These are phyloP conservation scores for Astreopora myriophthalma DNA, from an alignment of 64 coral and sea anemone genomes.

Conservation along the genomic window DNA sequence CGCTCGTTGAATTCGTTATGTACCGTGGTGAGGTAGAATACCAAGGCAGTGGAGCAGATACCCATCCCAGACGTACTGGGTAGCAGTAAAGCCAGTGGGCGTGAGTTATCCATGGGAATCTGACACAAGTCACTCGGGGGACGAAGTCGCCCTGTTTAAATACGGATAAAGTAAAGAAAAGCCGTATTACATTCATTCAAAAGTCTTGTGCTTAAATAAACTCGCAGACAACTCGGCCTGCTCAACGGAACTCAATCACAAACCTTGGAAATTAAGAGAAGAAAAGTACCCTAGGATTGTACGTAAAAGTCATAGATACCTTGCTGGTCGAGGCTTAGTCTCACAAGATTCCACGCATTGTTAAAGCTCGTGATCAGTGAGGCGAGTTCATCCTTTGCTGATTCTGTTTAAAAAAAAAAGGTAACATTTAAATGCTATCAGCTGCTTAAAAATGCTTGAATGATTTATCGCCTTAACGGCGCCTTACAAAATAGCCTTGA, in stretches of 20 bases:
- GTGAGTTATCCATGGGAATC: slow-evolving; percentile 33
- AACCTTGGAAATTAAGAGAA: no score
- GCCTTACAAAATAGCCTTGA: no score
- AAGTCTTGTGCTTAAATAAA: not conserved
- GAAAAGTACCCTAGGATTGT: not conserved
- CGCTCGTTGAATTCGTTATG: slow-evolving; percentile 77
- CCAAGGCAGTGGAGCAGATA: slow-evolving; percentile 68
- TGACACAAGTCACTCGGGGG: slow-evolving; percentile 56
- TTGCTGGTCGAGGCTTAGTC: slow-evolving; percentile 59
- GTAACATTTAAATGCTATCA: not conserved
- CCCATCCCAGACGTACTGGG: slow-evolving; percentile 59
- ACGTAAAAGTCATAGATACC: not conserved
- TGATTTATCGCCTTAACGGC: not conserved
- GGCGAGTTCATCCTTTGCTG: slow-evolving; percentile 53
- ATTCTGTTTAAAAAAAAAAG: not conserved
- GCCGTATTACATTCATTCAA: not conserved
- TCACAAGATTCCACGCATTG: slow-evolving; percentile 62
- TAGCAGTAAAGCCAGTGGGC: slow-evolving; percentile 54
- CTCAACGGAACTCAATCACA: no score
- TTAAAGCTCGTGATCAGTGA: slow-evolving; percentile 62
- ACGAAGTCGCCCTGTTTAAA: slow-evolving; percentile 61
- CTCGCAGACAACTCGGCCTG: no score
- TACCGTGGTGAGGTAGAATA: slow-evolving; percentile 61
- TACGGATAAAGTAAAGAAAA: not conserved
- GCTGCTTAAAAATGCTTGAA: not conserved